These are phyloP conservation scores for Podarcis siculus DNA, from an alignment of 2,797 vertebrate species.

Conservation along the genomic window DNA sequence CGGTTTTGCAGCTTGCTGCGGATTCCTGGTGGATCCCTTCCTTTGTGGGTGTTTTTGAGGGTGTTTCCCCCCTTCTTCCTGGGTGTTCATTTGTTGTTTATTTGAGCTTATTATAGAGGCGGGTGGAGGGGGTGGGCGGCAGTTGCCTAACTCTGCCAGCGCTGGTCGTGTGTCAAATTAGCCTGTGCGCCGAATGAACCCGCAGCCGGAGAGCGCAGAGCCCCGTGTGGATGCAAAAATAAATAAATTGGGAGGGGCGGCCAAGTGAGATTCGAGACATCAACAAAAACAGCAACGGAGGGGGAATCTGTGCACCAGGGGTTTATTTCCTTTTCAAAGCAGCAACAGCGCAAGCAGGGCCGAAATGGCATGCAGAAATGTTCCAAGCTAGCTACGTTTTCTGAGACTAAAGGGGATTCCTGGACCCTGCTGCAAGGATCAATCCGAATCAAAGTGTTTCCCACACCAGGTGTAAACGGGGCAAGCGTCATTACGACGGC, in stretches of 20 bases:
- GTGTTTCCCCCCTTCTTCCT: neutral
- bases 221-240: neutral
- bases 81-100: neutral
- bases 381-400: neutral
- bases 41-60: neutral
- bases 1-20: neutral
- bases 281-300: neutral
- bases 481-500: neutral
- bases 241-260: neutral
- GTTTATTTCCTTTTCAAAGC: neutral
- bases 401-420: neutral
- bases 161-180: neutral
- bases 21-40: neutral
- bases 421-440: no score
- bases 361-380: neutral
- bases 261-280: neutral
- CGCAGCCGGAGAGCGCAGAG: neutral
- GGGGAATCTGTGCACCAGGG: no score
- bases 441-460: neutral
- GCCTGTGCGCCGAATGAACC: neutral
- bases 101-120: neutral
- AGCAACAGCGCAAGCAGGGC: neutral
- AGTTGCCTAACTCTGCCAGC: neutral
- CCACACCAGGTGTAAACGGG: neutral
- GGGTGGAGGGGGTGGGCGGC: neutral